phyloP scores from a whole-genome alignment of 2,113 vertebrate genomes.

The Campylorhamphus procurvoides region DNA sequence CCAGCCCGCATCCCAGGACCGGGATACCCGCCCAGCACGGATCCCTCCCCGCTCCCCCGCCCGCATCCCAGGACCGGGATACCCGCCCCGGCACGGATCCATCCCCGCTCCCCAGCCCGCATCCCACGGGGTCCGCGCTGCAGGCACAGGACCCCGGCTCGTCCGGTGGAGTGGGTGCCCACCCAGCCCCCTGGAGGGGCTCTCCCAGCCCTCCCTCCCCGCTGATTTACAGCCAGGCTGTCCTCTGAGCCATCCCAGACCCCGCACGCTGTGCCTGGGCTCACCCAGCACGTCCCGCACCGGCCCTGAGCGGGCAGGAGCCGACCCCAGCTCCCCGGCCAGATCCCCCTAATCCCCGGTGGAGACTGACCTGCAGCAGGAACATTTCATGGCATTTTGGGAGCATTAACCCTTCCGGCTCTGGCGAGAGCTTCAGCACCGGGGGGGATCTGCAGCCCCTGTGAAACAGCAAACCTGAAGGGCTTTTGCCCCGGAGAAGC shows the following conservation, averaged over 20 bases:
- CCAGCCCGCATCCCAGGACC: not conserved
- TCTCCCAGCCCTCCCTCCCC: not conserved
- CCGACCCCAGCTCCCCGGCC: not conserved
- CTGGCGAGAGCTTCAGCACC: not conserved
- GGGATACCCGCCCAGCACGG: no score
- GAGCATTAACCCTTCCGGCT: slow-evolving; percentile 15
- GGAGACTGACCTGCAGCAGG: slow-evolving; percentile 53
- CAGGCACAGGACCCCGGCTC: not conserved
- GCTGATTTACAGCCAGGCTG: not conserved
- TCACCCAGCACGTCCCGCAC: not conserved
- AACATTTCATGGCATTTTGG: not conserved
- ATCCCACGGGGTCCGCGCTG: not conserved
- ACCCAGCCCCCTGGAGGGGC: not conserved
- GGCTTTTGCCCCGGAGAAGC: not conserved
- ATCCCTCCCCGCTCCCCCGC: not conserved
- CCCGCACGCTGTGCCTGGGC: not conserved
- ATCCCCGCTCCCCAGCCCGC: not conserved
- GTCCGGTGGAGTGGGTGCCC: not conserved
- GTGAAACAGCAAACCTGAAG: not conserved
- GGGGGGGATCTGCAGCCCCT: not conserved
- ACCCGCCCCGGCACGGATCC: not conserved
- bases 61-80: not conserved
- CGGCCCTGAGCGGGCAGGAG: not conserved
- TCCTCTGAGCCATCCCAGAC: not conserved
- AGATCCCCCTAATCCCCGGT: slow-evolving; percentile 23